A percentile compares a stretch with the other conserved stretches of the same genome.
phyloP scores from a whole-genome alignment of 2,888 invertebrate genomes.

The Mythimna impura region DNA sequence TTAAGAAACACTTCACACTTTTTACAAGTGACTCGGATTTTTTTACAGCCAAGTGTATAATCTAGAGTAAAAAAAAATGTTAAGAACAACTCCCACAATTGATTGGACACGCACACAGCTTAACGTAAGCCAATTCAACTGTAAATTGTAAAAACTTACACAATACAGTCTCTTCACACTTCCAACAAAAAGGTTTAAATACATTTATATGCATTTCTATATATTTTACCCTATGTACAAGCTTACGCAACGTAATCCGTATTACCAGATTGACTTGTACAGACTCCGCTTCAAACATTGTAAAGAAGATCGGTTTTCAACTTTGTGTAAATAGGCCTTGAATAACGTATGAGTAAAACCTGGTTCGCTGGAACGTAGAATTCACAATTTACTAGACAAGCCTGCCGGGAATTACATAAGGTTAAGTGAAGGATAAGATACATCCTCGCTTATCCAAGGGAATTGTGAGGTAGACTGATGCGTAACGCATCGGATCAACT shows the following conservation, averaged over 20 bases:
- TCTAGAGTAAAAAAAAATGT: not conserved
- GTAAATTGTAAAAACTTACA: not conserved
- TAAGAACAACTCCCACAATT: not conserved
- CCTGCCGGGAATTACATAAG: constrained; percentile 57
- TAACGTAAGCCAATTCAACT: constrained; percentile 1
- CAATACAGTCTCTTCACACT: constrained; percentile 6
- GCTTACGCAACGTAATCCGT: constrained; percentile 42
- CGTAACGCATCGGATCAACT: too few relatives aligned
- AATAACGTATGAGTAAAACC: constrained; percentile 78
- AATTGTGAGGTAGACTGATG: too few relatives aligned
- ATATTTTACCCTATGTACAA: constrained; percentile 17
- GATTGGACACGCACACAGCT: constrained; percentile 3
- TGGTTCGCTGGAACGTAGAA: constrained; percentile 70
- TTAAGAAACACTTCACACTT: too few relatives aligned
- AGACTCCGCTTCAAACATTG: constrained; percentile 48
- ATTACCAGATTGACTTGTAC: constrained; percentile 67
- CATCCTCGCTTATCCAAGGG: too few relatives aligned
- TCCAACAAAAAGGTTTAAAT: constrained; percentile 9
- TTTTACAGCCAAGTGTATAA: not conserved
- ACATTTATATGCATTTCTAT: constrained; percentile 8
- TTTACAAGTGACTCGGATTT: too few relatives aligned
- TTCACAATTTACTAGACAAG: constrained; percentile 72
- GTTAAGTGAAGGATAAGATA: constrained; percentile 8
- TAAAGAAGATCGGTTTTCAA: constrained; percentile 71
- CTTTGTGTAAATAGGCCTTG: constrained; percentile 77